Evolutionary conservation across 2,888 invertebrate species (phyloP), one percentile per base, ranked within the genome.

Genomic region (Brachyptera risi): DNA sequence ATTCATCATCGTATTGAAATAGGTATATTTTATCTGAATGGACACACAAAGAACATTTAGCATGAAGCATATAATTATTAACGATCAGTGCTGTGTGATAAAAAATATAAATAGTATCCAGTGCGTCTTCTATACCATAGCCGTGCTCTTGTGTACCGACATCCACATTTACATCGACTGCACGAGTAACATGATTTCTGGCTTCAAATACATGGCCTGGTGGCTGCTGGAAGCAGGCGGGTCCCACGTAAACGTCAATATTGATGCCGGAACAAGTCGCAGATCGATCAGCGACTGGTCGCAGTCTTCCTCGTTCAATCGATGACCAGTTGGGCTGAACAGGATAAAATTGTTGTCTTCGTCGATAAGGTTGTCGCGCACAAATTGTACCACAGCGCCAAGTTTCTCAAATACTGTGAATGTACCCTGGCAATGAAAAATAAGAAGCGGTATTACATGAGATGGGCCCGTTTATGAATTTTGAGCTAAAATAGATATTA

Each of bases 391-490:
- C n/a, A 95, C 80, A 65, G 86, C 84, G 0, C 76, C 73, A 66
- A 89, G 81, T 65, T 86, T 88, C 72, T 95, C 95, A 71, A 87
- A 85, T 0, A 93, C 88, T 54, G 86, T 86, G 74, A 96, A 96
- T 2, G 94, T 95, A 7, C 94, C 95, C 87, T 95, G 79, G 13
- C 81, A 11, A 31, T 7, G 11, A 31, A 5, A 31, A 31, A n/a
- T n/a, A n/a, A n/a, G n/a, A n/a, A n/a, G n/a, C n/a, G n/a, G n/a
- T n/a, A n/a, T n/a, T n/a, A n/a, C n/a, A n/a, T n/a, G n/a, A n/a
- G n/a, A n/a, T n/a, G n/a, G n/a, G n/a, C n/a, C n/a, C n/a, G n/a
- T n/a, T n/a, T n/a, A n/a, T n/a, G n/a, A n/a, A n/a, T n/a, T n/a
- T n/a, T n/a, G n/a, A n/a, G n/a, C n/a, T n/a, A n/a, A n/a, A n/a